Evolutionary conservation across 2,888 invertebrate genomes (phyloP), one percentile per base, ranked within the genome.

Genomic region (Vesta saturnalis): DNA sequence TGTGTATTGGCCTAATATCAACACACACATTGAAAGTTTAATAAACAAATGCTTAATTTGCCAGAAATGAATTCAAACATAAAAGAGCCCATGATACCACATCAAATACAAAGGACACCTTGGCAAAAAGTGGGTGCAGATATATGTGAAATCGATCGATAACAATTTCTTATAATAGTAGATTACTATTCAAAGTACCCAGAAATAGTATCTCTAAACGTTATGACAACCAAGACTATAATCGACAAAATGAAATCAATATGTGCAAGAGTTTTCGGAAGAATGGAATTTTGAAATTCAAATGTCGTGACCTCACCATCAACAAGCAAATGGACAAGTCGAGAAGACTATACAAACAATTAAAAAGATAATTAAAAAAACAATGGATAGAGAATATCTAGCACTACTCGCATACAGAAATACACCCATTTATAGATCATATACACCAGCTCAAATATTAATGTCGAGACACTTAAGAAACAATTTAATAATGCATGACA

Each of bases 1-100:
- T 1, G 54, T 65, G 19, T 65, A 21, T 55, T 65, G 65, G 65
- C 59, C 60, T 4, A 22, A 43, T 14, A 60, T 65, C 1, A 59
- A 52, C 19, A 39, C 5, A 22, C 18, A 65, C 8, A 60, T 65
- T 22, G 55, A 54, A 55, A 43, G 59, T 15, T 59, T 52, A 10
- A 39, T 64, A 1, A 52, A n/a, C 21, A 60, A 60, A 60, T 65
- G 65, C 21, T 14, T 39, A 19, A 14, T 18, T 21, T 65, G 65
- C 16, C n/a, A 54, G 3, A 56, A 55, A 57, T 46, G 23, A 23
- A 23, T 23, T 23, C 23, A 8, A 43, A 52, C 15, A 1, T 6
- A 16, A 58, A 47, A 47, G 64, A 64, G 43, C 23, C 57, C 1
- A 46, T 58, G 56, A 15, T 57, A 58, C 19, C 58, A 15, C 56